Evolutionary conservation across 2,113 vertebrate genomes (phyloP), one percentile per base, ranked within the genome.

Genomic region (Lamprologus ornatipinnis): DNA sequence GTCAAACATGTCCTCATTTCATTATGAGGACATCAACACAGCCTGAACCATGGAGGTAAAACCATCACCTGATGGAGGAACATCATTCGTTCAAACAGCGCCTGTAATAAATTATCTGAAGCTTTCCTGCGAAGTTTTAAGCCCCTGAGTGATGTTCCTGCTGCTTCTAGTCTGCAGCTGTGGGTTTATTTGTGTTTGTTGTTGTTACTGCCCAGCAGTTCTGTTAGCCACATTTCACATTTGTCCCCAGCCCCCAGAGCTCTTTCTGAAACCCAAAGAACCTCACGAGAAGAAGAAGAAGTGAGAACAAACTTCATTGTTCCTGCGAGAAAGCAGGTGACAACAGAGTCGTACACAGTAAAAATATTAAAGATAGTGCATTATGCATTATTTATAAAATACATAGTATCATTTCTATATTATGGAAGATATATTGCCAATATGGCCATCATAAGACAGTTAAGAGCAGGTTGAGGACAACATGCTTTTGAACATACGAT

Each of bases 241-340:
- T 65, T 65, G 17, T 12, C 60, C 0, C 28, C 31, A 65, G 10
- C 19, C 6, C 3, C 0, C 19, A 37, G 19, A 0, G 0, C 63
- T 68, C 63, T 8, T 68, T 37, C 11, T 68, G 33, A 68, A 68
- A 68, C 11, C 33, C 33, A 68, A 37, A 68, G 33, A 37, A 0
- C 63, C 33, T 0, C 3, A 13, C 2, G 0, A 0, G 63, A 40
- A 68, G 33, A 68, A 4, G 0, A 37, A 68, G 33, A 21, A 68
- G 19, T 13, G 33, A 37, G 33, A 68, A 7, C 19, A 65, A 65
- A 68, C 0, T 68, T 68, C 1, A 0, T 0, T 68, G 19, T 21
- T 5, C 33, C 33, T 13, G 19, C 0, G 33, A 65, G 60, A 37
- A 68, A 68, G 63, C 4, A 68, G 33, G 9, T 0, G 2, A 10